These are phyloP conservation scores for Sebastolobus alascanus DNA, from an alignment of 2,797 vertebrate genomes.

Conservation along the genomic window DNA sequence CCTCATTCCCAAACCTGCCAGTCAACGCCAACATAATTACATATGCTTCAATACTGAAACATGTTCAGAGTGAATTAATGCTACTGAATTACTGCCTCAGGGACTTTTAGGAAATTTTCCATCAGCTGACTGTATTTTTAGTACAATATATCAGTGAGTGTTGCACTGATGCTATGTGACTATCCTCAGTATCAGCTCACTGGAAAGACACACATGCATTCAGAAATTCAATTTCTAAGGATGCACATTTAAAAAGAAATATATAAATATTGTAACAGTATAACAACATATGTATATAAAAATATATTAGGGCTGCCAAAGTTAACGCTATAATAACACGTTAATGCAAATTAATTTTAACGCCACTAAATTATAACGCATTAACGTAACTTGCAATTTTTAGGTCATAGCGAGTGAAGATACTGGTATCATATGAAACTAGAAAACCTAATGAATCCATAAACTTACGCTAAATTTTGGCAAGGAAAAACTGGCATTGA, in stretches of 20 bases:
- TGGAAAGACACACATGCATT: background rate
- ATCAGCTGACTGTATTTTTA: background rate
- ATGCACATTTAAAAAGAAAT: background rate
- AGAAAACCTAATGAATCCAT: too few species aligned
- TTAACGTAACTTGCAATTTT: too few species aligned
- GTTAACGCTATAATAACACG: too few species aligned
- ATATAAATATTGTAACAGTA: too few species aligned
- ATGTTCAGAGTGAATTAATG: background rate
- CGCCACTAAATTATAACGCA: too few species aligned
- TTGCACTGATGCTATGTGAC: background rate
- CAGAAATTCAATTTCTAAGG: background rate
- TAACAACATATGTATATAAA: background rate
- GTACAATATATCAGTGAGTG: background rate
- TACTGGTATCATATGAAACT: too few species aligned
- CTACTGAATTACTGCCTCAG: too few species aligned
- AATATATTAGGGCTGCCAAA: too few species aligned
- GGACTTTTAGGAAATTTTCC: background rate
- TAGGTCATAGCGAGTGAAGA: too few species aligned
- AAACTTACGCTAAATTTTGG: too few species aligned
- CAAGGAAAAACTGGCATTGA: too few species aligned
- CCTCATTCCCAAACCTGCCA: conserved; percentile 41
- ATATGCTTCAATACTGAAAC: background rate
- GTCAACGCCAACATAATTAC: conserved; percentile 13
- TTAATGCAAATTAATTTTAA: too few species aligned
- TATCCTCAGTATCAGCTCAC: background rate